Base-by-base conservation (phyloP, 1,140 invertebrate genomes). In the Drosophila lini region DNA sequence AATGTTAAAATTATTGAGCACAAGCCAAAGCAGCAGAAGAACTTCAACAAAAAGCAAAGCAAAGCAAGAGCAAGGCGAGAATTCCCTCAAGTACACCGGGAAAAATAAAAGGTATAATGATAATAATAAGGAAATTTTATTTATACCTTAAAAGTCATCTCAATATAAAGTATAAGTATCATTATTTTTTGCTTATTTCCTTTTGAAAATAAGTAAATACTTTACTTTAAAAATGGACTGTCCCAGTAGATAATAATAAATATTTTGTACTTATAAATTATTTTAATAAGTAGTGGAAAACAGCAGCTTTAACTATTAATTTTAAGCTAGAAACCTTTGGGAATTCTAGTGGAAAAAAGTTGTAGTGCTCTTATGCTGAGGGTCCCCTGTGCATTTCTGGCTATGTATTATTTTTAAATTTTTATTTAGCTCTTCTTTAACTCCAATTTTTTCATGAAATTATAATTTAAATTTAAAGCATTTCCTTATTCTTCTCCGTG, bases 1-100 rank as follows among this genome's bases (percentile, higher is more conserved):
- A 91, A 89, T 91, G 89, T 91, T 88, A 68, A 90, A 90, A 91
- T 91, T 90, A 91, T 91, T 91, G 82, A 84, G 80, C 80, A 86
- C 71, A 57, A 63, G 59, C 45, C 68, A 78, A 63, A 41, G 44
- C 38, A 45, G 44, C 63, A 61, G 32, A 53, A 22, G 69, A 53
- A 48, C 16, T 64, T 47, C 40, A 47, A 41, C 67, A 74, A 63
- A 25, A 38, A 44, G 36, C 16, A 31, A 31, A 44, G 44, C 32
- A 22, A n/a, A 15, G 7, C n/a, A 13, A 42, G 22, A 57, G 31
- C 13, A 15, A 9, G 16, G n/a, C 7, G 15, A 55, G 38, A 31
- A 31, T 67, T 68, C 1, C 38, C 19, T 28, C 19, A 19, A 74
- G 36, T 40, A 55, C 50, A 75, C 22, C 13, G 59, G 9, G 15